Base-by-base conservation (phyloP, 35 echinoderm and acorn worm species). In the Patiria miniata region DNA sequence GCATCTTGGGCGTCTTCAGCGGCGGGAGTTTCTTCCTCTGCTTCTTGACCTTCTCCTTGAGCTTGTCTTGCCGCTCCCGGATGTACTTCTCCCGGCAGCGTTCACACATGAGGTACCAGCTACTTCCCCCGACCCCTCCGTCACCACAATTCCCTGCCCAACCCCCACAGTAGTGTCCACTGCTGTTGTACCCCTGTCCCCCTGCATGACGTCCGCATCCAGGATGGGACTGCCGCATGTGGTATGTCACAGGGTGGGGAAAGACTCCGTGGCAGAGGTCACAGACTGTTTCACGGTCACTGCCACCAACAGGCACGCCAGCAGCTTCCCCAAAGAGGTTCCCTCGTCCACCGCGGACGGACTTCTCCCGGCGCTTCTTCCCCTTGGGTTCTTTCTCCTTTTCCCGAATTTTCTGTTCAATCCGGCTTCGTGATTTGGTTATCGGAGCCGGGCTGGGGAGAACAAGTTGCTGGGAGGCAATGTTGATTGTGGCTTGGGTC, bases 311-410 rank as follows among this genome's bases (percentile, higher is more conserved):
- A 7, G 93, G 96, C 18, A 93, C 78, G 26, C 96, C 96, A 1
- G 96, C 96, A 7, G 96, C 96, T 68, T 99, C 96, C 33, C 96
- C 92, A 65, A 99, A 99, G 8, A 99, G 77, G 57, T 99, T 99
- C 5, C 96, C 96, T 16, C 93, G 83, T 37, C 96, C 96, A 47
- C 93, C 93, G 19, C 90, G 91, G 12, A 90, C 57, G 33, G 89
- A 90, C 80, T 93, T 99, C 32, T 99, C 93, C 53, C 93, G 52
- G 36, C 93, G 87, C 76, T 99, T 99, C 69, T 99, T 99, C 16
- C 92, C 89, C 80, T 99, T 99, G 21, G 76, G 82, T 21, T 94
- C 92, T 50, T 89, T 90, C 36, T 87, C 81, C 57, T 89, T 79
- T 2, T 86, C 78, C 40, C 88, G 85, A 37, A 92, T 93, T 47